phyloP scores from a whole-genome alignment of 2,888 invertebrate species.

The Dryococelus australis region DNA sequence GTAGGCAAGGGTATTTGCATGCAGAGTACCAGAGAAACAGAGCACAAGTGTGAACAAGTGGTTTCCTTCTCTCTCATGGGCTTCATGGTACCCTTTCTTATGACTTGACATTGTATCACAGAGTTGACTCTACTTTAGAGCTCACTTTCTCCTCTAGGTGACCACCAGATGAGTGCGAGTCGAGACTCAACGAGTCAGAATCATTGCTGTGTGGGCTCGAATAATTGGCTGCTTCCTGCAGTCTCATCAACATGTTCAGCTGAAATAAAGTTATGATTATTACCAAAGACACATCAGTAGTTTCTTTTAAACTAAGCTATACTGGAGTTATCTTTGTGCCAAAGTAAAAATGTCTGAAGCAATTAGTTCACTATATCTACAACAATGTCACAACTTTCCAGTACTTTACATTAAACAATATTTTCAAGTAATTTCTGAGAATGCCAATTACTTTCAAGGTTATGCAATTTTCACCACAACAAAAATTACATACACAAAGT shows the following conservation, averaged over 20 bases:
- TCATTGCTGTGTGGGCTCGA: constrained; percentile 90
- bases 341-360: too few relatives aligned
- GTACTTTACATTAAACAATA: too few relatives aligned
- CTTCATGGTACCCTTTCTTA: not conserved
- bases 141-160: constrained; percentile 39
- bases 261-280: constrained; percentile 58
- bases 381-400: too few relatives aligned
- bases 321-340: too few relatives aligned
- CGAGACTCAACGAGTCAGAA: constrained; percentile 65
- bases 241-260: constrained; percentile 94
- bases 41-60: not conserved
- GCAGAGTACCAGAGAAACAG: not conserved
- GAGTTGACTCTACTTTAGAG: constrained; percentile 43
- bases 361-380: too few relatives aligned
- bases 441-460: too few relatives aligned
- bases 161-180: constrained; percentile 51
- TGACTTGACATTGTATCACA: constrained; percentile 29
- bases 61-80: not conserved
- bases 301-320: too few relatives aligned
- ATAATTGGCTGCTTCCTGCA: constrained; percentile 95
- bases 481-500: too few relatives aligned
- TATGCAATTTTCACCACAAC: too few relatives aligned
- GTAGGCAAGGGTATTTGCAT: not conserved
- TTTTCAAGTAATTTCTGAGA: too few relatives aligned
- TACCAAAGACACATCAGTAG: too few relatives aligned